Evolutionary conservation across 2,888 invertebrate genomes (phyloP).

Genomic region (Apamea sordens): DNA sequence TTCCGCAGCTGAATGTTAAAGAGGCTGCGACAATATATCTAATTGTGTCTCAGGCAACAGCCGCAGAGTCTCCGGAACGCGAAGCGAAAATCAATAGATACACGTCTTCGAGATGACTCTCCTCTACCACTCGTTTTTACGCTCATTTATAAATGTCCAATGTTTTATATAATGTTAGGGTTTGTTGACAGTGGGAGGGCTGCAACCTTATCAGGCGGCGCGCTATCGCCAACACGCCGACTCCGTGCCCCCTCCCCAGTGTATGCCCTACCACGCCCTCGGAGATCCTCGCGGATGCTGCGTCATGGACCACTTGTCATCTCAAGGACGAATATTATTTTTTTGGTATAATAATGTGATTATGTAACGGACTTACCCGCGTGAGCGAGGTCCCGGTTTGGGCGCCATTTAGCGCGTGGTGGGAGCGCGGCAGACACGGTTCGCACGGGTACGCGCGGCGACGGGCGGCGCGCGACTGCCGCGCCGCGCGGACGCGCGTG

Average conservation of each 20-base stretch:
- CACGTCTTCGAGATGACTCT: constrained; percentile 78
- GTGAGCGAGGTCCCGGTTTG: constrained; percentile 83
- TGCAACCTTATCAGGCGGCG: constrained; percentile 84
- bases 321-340: constrained; percentile 33
- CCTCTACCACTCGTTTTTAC: constrained; percentile 71
- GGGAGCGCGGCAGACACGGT: constrained; percentile 70
- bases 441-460: constrained; percentile 78
- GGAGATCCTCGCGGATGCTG: constrained; percentile 78
- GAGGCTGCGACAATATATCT: constrained; percentile 80
- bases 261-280: constrained; percentile 86
- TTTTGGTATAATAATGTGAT: constrained; percentile 50
- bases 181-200: constrained; percentile 87
- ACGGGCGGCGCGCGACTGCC: constrained; percentile 85
- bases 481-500: constrained; percentile 79
- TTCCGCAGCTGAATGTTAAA: constrained; percentile 78
- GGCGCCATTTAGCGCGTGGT: constrained; percentile 89
- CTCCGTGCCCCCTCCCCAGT: constrained; percentile 78
- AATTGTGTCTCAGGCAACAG: constrained; percentile 71
- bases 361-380: constrained; percentile 85
- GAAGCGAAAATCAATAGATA: constrained; percentile 85
- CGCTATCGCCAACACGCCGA: constrained; percentile 83
- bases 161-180: constrained; percentile 78
- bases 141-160: constrained; percentile 63
- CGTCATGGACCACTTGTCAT: constrained; percentile 75
- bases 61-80: constrained; percentile 72